These are phyloP conservation scores for Odontothrips loti DNA, from an alignment of 2,888 invertebrate species.

Conservation along the genomic window DNA sequence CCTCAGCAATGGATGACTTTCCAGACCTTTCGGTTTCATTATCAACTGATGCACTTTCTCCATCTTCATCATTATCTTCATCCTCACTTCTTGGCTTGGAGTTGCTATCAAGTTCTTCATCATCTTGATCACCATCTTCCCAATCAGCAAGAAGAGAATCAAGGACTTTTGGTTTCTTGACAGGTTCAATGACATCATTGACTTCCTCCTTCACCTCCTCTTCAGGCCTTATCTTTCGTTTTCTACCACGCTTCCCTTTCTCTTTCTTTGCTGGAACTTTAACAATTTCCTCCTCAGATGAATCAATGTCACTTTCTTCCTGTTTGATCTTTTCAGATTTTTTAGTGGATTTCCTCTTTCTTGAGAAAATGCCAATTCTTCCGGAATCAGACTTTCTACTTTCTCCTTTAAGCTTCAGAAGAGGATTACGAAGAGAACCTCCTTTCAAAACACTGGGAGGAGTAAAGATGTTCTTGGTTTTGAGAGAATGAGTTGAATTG, in stretches of 20 bases:
- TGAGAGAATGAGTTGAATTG: slow-evolving; percentile 41
- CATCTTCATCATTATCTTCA: slow-evolving; percentile 39
- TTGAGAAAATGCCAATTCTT: slow-evolving; percentile 31
- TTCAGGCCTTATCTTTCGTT: slow-evolving; percentile 44
- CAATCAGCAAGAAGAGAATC: slow-evolving; percentile 33
- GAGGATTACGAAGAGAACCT: slow-evolving; percentile 30
- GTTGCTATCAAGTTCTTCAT: slow-evolving; percentile 34
- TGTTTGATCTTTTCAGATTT: slow-evolving; percentile 43
- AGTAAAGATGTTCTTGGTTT: slow-evolving; percentile 38
- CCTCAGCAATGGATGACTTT: slow-evolving; percentile 45
- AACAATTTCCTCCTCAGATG: slow-evolving; percentile 45
- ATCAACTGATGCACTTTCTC: slow-evolving; percentile 46
- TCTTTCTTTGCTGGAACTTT: slow-evolving; percentile 34
- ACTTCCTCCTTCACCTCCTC: slow-evolving; percentile 45
- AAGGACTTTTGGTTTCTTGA: not conserved
- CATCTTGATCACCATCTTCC: slow-evolving; percentile 38
- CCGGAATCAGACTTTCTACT: not conserved
- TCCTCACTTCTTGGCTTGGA: slow-evolving; percentile 29
- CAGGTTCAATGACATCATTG: slow-evolving; percentile 33
- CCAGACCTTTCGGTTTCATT: slow-evolving; percentile 68
- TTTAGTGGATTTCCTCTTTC: slow-evolving; percentile 44
- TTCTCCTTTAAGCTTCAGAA: not conserved
- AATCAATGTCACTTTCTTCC: not conserved
- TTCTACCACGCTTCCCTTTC: slow-evolving; percentile 35
- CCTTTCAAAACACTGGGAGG: slow-evolving; percentile 35